Evolutionary conservation across 2,888 invertebrate species (phyloP), one percentile per base, ranked within the genome.

Genomic region (Helicoverpa assulta): DNA sequence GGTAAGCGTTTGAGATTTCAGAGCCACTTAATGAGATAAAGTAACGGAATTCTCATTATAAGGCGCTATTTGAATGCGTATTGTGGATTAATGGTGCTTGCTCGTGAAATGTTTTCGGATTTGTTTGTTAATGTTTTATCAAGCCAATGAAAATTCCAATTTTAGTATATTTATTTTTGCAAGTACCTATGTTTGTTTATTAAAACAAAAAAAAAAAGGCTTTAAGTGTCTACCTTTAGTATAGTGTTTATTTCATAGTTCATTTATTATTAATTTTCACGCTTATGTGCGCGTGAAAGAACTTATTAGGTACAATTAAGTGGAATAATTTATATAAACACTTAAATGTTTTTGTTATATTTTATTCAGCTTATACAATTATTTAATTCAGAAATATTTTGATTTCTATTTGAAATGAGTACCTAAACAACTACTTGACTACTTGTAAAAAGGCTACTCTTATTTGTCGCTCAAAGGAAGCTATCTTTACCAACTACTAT

Each of bases 1-100:
- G 70, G 67, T 70, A 60, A 64, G 56, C 72, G 43, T 16, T 70
- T 76, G 73, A 81, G 63, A 79, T 69, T 68, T 64, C 56, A 53
- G 43, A 64, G 54, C 67, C 60, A 62, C 67, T 78, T 73, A 73
- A 76, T 76, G 59, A 72, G 82, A 81, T 73, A 79, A 78, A 43
- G 61, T 53, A 55, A 70, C 54, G 62, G 19, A 64, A 70, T 70
- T 70, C 55, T 78, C 68, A 71, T 68, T 69, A 26, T 18, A 53
- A 50, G 50, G 51, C 67, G 43, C 56, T 76, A 50, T 62, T 62
- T 76, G 60, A 77, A 74, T 66, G 52, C 69, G 8, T 72, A 66
- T 54, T 70, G 60, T 68, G 19, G 43, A 65, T 66, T 62, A 67
- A 68, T 62, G 51, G 21, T 51, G n/a, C 52, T 14, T 54, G 51